These are phyloP conservation scores for Ficedula albicollis DNA, from an alignment of 2,797 vertebrate genomes.

Conservation along the genomic window DNA sequence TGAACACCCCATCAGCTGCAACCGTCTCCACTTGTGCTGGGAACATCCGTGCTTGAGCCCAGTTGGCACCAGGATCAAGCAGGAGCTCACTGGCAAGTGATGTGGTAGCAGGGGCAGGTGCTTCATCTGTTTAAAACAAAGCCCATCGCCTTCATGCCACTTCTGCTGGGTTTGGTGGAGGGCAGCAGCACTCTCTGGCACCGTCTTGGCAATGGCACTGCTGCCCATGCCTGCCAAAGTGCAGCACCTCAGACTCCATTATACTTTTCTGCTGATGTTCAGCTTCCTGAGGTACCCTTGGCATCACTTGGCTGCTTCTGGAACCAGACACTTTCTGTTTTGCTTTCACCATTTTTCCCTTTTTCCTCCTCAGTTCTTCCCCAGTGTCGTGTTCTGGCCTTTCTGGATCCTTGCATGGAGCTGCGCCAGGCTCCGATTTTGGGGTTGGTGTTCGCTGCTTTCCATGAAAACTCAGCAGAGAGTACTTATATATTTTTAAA, in stretches of 20 bases:
- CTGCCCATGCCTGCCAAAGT: not conserved
- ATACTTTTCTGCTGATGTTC: not conserved
- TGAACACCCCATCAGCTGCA: not conserved
- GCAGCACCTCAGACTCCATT: not conserved
- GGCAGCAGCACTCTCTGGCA: not conserved
- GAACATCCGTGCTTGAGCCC: not conserved
- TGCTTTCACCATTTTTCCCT: not conserved
- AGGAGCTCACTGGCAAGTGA: not conserved
- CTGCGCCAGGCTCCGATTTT: not conserved
- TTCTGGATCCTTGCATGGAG: not conserved
- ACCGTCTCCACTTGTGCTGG: not conserved
- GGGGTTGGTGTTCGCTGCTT: slow-evolving; percentile 2
- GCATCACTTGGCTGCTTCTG: not conserved
- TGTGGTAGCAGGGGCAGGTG: not conserved
- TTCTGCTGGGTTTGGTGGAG: not conserved
- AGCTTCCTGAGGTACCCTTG: not conserved
- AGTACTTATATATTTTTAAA: slow-evolving; percentile 6
- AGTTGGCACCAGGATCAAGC: not conserved
- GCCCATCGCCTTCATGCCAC: not conserved
- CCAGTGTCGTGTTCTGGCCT: not conserved
- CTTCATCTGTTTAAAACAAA: slow-evolving; percentile 52
- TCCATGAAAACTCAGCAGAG: slow-evolving; percentile 12
- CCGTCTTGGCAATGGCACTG: accelerated
- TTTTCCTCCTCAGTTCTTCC: not conserved
- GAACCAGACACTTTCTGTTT: not conserved